phyloP scores from a whole-genome alignment of 2,113 vertebrate species.

The Danio rerio region GRCz12tu NC_133177.1:48870001-48870500 shows the following conservation, averaged over 20 bases:
- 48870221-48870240: conserved; percentile 35
- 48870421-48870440: no score
- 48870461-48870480: no score
- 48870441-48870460: no score
- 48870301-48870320: background rate
- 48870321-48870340: background rate
- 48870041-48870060: conserved; percentile 24
- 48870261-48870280: conserved; percentile 54
- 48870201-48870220: conserved; percentile 53
- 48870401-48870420: no score
- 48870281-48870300: conserved; percentile 5
- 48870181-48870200: conserved; percentile 56
- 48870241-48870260: conserved; percentile 15
- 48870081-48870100: conserved; percentile 34
- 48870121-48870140: conserved; percentile 16
- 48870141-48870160: conserved; percentile 48
- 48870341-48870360: background rate
- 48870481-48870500: no score
- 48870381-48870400: background rate
- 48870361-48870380: background rate
- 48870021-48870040: conserved; percentile 27
- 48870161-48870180: conserved; percentile 45
- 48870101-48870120: conserved; percentile 43
- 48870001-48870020: conserved; percentile 53
- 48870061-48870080: conserved; percentile 45